Conservation (phyloP, 1,140 invertebrate species). For the Chlorops oryzae region DNA sequence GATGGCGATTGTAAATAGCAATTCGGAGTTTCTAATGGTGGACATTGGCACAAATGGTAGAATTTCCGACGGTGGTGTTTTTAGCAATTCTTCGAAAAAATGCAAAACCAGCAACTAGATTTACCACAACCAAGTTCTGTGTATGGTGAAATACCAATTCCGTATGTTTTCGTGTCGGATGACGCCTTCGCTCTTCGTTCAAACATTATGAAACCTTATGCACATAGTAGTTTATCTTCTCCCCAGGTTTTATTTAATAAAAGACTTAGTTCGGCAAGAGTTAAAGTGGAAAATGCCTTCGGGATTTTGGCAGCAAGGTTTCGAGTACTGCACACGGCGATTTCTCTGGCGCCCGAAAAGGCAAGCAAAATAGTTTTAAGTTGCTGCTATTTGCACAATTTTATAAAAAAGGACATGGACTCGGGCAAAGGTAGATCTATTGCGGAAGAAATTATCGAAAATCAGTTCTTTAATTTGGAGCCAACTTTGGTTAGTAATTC, state of each 20-base stretch:
- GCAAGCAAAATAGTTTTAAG: too few species aligned
- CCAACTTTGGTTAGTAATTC: too few species aligned
- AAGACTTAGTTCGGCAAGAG: conserved; percentile 35
- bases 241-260: conserved; percentile 48
- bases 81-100: conserved; percentile 21
- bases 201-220: conserved; percentile 40
- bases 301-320: too few species aligned
- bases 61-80: too few species aligned
- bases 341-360: too few species aligned
- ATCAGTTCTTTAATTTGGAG: too few species aligned
- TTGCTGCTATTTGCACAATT: too few species aligned
- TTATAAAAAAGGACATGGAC: too few species aligned
- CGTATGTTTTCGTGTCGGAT: conserved; percentile 45
- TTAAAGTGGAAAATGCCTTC: conserved; percentile 44
- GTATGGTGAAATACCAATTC: conserved; percentile 13
- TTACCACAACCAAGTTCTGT: conserved; percentile 17
- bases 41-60: too few species aligned
- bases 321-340: conserved; percentile 45
- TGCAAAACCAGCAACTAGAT: conserved; percentile 17
- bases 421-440: too few species aligned
- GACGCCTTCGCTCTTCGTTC: conserved; percentile 37
- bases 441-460: too few species aligned
- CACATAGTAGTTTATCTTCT: conserved; percentile 16
- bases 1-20: conserved; percentile 16
- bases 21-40: conserved; percentile 25